phyloP scores from a whole-genome alignment of 2,797 vertebrate genomes.

The Ctenopoma kingsleyae region DNA sequence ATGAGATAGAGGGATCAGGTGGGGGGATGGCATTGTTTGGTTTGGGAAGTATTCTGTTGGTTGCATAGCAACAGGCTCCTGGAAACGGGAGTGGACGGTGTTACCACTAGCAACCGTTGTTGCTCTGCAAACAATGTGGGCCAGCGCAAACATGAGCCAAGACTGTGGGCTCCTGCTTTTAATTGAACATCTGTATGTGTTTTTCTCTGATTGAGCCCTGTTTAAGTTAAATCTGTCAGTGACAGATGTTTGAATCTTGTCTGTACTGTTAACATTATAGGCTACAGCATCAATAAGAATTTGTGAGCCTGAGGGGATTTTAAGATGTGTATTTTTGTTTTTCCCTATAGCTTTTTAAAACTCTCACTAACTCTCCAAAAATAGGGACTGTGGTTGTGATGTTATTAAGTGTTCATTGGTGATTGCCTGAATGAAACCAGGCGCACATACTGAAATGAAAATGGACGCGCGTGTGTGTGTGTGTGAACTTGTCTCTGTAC shows the following conservation, averaged over 20 bases:
- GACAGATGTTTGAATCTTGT: constrained; percentile 76
- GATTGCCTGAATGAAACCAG: constrained; percentile 59
- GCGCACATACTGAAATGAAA: constrained; percentile 39
- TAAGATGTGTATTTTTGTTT: constrained; percentile 24
- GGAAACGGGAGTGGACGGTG: constrained; percentile 93
- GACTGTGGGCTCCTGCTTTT: constrained; percentile 87
- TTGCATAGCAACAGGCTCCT: constrained; percentile 93
- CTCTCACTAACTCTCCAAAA: constrained; percentile 55
- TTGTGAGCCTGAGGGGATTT: constrained; percentile 32
- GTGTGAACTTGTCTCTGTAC: constrained; percentile 45
- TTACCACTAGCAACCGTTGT: constrained; percentile 95
- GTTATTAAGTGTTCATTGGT: constrained; percentile 56
- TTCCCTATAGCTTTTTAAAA: constrained; percentile 46
- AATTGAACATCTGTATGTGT: constrained; percentile 95
- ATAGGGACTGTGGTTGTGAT: constrained; percentile 41
- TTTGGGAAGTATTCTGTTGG: constrained; percentile 96
- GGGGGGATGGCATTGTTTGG: constrained; percentile 95
- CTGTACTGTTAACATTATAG: constrained; percentile 52
- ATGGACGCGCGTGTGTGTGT: constrained; percentile 29
- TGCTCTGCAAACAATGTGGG: constrained; percentile 97
- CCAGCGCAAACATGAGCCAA: constrained; percentile 90
- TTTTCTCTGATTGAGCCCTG: constrained; percentile 85
- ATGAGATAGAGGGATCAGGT: constrained; percentile 90
- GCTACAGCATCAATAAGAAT: constrained; percentile 35
- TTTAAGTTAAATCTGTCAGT: constrained; percentile 73